Base-by-base conservation (phyloP, 2,797 vertebrate species). In the Phaenicophaeus curvirostris region DNA sequence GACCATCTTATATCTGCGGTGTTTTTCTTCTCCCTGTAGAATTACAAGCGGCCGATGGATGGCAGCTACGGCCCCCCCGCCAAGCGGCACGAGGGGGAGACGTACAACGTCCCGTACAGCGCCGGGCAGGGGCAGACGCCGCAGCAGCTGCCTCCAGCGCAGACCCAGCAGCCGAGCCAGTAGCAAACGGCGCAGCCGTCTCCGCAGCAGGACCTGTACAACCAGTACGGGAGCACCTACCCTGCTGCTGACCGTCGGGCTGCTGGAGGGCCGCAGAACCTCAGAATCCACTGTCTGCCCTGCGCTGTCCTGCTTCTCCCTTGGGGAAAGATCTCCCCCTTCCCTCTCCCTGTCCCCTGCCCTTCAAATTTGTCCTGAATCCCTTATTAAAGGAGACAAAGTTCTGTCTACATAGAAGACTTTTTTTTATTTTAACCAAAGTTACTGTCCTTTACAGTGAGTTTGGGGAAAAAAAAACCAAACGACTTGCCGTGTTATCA, bases 401-500 rank as follows among this genome's bases (percentile, higher is more conserved):
- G 97, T 98, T 98, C 98, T 99, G 98, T 98, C 98, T 98, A 98
- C 98, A 97, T 97, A 98, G 98, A 98, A 98, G 97, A 97, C 98
- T 98, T 98, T 98, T 93, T 99, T 99, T 99, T 99, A 99, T 98
- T 99, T 99, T 99, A 99, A 99, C 99, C 99, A 99, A 99, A 99
- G 99, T 99, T 99, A 98, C 99, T 99, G 99, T 99, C 97, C 98
- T 99, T 99, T 99, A 99, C 99, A 99, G 99, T 99, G 98, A 99
- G 99, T 99, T 99, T 99, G 99, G 99, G 98, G 98, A 98, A 98
- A 46, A 46, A 44, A 44, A 44, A 97, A 97, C 42, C n/a, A 42
- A 97, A 97, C 96, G 97, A 97, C 97, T 98, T 98, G 98, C 98
- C 98, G 98, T 97, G 97, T 98, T 98, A 98, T 98, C 98, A 97